Evolutionary conservation across 2,113 vertebrate genomes (phyloP).

Genomic region (Neolamprologus sp.): DNA sequence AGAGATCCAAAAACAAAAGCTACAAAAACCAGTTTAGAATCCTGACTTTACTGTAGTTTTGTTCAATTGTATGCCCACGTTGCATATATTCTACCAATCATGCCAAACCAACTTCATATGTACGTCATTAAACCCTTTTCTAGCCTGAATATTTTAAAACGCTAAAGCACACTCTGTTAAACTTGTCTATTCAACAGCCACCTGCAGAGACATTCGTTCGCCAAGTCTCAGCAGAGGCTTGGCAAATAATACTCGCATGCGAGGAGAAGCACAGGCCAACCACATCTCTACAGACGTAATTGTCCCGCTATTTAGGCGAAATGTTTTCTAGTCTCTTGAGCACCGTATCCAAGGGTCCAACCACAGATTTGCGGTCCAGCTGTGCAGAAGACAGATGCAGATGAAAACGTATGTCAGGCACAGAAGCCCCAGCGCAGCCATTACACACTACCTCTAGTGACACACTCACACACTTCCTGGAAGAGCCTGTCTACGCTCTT

Average conservation of each 20-base stretch:
- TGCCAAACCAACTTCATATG: not conserved
- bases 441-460: conserved; percentile 12
- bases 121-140: not conserved
- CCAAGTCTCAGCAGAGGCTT: not conserved
- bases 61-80: not conserved
- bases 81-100: not conserved
- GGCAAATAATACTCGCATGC: not conserved
- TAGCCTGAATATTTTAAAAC: not conserved
- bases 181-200: not conserved
- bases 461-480: conserved; percentile 47
- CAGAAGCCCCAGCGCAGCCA: not conserved
- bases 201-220: not conserved
- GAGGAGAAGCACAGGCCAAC: not conserved
- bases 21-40: not conserved
- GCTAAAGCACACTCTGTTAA: not conserved
- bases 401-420: not conserved
- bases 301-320: not conserved
- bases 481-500: conserved; percentile 8
- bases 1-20: not conserved
- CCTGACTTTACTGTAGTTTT: not conserved
- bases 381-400: not conserved
- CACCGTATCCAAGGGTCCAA: not conserved
- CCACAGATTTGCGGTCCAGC: not conserved
- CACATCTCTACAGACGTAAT: not conserved
- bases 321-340: not conserved